Conservation (phyloP, 2,113 vertebrate species). For the Pseudonaja textilis region DNA sequence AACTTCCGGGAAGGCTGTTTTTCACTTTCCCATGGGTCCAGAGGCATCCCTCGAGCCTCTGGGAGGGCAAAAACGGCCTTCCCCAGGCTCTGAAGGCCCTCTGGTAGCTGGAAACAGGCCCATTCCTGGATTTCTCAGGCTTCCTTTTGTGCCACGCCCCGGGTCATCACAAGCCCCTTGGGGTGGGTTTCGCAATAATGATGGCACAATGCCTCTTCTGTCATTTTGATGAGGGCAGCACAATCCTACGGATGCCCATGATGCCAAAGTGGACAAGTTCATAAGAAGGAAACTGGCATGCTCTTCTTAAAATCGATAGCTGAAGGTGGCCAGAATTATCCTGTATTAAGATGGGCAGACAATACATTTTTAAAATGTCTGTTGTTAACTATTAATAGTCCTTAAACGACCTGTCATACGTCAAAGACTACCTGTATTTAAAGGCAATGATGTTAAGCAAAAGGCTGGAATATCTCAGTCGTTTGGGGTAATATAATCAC, state of each 20-base stretch:
- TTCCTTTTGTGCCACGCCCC: too few relatives aligned
- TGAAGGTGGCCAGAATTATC: neutral
- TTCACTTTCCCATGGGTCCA: too few relatives aligned
- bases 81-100: too few relatives aligned
- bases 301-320: neutral
- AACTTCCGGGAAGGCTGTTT: too few relatives aligned
- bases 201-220: neutral
- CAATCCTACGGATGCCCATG: neutral
- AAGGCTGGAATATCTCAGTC: accelerated
- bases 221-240: neutral
- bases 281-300: neutral
- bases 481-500: conserved; percentile 6
- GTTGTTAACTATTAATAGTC: neutral
- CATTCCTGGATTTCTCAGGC: too few relatives aligned
- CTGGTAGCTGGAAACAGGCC: too few relatives aligned
- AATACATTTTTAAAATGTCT: neutral
- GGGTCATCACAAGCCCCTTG: too few relatives aligned
- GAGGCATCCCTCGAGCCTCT: too few relatives aligned
- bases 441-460: neutral
- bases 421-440: neutral
- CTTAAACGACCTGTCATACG: neutral
- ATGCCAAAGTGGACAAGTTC: neutral
- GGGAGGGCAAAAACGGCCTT: too few relatives aligned
- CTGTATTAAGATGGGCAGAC: too few relatives aligned
- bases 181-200: neutral